Evolutionary conservation across 2,113 vertebrate species (phyloP), one percentile per base, ranked within the genome.

Genomic region (Amphilophus citrinellus): DNA sequence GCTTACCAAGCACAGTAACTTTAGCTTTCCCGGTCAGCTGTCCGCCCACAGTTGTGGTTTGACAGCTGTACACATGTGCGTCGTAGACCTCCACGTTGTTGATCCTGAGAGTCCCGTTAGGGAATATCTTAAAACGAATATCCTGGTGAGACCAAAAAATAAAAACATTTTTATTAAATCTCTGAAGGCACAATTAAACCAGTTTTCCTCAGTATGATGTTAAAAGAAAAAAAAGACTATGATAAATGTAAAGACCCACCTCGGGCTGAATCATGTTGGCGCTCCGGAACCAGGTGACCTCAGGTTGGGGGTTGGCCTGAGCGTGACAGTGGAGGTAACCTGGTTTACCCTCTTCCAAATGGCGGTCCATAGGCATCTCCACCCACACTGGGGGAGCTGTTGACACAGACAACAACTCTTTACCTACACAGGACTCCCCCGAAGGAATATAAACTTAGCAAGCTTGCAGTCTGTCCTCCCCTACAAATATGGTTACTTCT

Each of bases 41-140:
- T 61, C 98, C 98, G 0, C 96, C 98, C 0, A 89, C 94, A 0
- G 97, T 98, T 89, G 93, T 97, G 93, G 97, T 97, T 89, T 97
- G 94, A 0, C 98, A 99, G 89, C 95, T 96, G 89, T 98, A 99
- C 62, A 95, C 81, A 0, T 96, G 97, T 0, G 97, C 97, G 0
- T 99, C 98, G 0, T 98, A 99, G 10, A 99, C 98, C 91, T 99
- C 98, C 91, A 99, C 98, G 0, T 90, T 98, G 93, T 98, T 98
- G 94, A 99, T 98, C 83, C 97, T 96, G 84, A 99, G 95, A 0
- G 97, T 98, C 83, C 98, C 98, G 0, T 99, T 99, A 68, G 95
- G 89, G 3, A 97, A 98, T 63, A 97, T 85, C 87, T 97, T 97
- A 7, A 97, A 99, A 6, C 98, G 95, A 0, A 96, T 95, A 90